Conservation (phyloP, 2,888 invertebrate genomes). For the Agrilus mali region DNA sequence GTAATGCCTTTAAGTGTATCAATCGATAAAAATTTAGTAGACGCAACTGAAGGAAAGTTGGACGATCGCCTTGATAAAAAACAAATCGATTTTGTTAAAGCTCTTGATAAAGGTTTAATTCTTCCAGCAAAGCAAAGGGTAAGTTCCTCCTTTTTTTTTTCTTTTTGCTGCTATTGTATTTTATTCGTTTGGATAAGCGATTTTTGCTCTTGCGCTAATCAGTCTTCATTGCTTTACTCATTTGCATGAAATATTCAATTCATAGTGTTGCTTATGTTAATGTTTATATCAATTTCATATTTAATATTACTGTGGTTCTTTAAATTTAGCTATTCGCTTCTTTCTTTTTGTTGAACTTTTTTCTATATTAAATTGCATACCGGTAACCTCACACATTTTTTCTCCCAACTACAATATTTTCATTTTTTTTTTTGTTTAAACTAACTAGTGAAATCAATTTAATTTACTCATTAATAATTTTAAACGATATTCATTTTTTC, state of each 20-base stretch:
- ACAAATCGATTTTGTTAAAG: constrained; percentile 64
- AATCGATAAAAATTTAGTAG: constrained; percentile 58
- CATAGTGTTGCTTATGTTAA: too few relatives aligned
- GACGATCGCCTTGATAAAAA: constrained; percentile 42
- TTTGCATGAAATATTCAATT: too few relatives aligned
- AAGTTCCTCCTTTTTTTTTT: constrained; percentile 41
- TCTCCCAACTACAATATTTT: too few relatives aligned
- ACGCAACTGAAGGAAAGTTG: constrained; percentile 63
- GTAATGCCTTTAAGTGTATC: constrained; percentile 67
- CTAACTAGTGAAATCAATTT: neutral
- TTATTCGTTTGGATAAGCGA: neutral
- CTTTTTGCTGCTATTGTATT: constrained; percentile 15
- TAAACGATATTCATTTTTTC: constrained; percentile 28
- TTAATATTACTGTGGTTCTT: too few relatives aligned
- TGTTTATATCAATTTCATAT: too few relatives aligned
- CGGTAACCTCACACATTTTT: too few relatives aligned
- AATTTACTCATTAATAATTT: constrained; percentile 9
- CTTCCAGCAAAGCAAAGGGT: constrained; percentile 89
- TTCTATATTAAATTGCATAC: too few relatives aligned
- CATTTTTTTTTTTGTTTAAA: neutral
- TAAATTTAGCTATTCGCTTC: too few relatives aligned
- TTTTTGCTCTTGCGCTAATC: too few relatives aligned
- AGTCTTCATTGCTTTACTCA: too few relatives aligned
- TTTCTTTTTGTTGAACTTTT: too few relatives aligned
- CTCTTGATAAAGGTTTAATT: constrained; percentile 75